Percentiles rank a stretch among this genome's conserved stretches.
Conservation (phyloP, 2,113 vertebrate species). For the Diphyllodes magnificus region DNA sequence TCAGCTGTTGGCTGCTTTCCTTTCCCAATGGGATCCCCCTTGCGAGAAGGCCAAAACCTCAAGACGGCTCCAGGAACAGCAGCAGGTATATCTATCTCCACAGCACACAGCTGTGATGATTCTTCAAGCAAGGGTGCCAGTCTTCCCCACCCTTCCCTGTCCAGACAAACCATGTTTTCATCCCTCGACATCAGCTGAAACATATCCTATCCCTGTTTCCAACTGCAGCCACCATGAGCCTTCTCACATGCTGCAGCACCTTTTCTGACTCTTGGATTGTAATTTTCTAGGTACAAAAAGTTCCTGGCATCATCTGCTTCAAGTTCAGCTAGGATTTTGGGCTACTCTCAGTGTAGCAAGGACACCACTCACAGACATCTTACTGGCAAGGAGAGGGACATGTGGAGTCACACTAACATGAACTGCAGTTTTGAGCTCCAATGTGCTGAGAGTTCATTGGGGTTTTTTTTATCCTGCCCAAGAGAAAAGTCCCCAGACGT, state of each 20-base stretch:
- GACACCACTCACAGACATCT: background rate
- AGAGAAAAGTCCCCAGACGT: background rate
- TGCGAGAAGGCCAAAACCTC: background rate
- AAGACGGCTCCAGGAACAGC: background rate
- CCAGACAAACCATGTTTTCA: background rate
- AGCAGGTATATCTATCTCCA: background rate
- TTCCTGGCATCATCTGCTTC: background rate
- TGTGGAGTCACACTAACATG: background rate
- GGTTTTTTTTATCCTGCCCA: background rate
- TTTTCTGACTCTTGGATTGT: background rate
- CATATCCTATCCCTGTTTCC: background rate
- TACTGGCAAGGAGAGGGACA: background rate
- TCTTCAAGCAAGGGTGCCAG: background rate
- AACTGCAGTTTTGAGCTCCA: background rate
- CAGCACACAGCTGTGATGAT: fast-evolving
- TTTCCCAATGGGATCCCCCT: background rate
- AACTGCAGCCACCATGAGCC: background rate
- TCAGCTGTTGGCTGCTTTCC: background rate
- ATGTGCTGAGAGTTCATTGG: background rate
- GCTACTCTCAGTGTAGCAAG: background rate
- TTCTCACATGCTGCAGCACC: background rate
- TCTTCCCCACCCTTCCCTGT: background rate
- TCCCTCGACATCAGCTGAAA: background rate
- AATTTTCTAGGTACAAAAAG: background rate
- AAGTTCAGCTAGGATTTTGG: background rate